phyloP scores from a whole-genome alignment of 2,797 vertebrate species.

The Molossus alvarezi region DNA sequence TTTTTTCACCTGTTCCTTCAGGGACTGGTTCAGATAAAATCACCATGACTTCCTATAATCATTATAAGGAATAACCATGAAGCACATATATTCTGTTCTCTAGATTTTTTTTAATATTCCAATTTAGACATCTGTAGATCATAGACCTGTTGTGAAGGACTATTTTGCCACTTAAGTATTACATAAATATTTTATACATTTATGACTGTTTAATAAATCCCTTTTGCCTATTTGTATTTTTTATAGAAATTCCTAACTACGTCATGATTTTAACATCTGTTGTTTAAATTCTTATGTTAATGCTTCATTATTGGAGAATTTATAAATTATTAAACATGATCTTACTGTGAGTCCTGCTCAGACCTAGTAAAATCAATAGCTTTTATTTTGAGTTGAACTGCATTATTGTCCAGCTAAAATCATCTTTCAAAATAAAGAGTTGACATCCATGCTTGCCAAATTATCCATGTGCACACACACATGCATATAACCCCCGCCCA shows the following conservation, averaged over 20 bases:
- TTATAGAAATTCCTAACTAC: background rate
- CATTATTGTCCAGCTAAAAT: slow-evolving; percentile 1
- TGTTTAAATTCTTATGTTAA: slow-evolving; percentile 41
- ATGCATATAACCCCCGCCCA: background rate
- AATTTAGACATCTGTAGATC: background rate
- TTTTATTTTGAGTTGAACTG: background rate
- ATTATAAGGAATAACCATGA: background rate
- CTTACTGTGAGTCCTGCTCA: background rate
- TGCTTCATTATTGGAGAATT: background rate
- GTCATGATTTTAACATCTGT: slow-evolving; percentile 24
- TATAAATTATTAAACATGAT: slow-evolving; percentile 33
- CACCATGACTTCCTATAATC: background rate
- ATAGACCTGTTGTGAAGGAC: background rate
- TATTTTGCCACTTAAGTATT: background rate
- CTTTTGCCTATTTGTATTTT: background rate
- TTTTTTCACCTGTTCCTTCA: too few species aligned
- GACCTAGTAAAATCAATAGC: background rate
- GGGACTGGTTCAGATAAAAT: background rate
- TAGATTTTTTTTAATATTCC: background rate
- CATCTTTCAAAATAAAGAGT: background rate
- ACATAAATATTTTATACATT: slow-evolving; percentile 2
- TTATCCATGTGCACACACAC: background rate
- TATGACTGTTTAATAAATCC: slow-evolving; percentile 37
- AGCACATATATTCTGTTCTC: background rate
- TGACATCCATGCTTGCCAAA: background rate